Evolutionary conservation across 2,113 vertebrate species (phyloP).

Genomic region (Corythornis madagascariensis): DNA sequence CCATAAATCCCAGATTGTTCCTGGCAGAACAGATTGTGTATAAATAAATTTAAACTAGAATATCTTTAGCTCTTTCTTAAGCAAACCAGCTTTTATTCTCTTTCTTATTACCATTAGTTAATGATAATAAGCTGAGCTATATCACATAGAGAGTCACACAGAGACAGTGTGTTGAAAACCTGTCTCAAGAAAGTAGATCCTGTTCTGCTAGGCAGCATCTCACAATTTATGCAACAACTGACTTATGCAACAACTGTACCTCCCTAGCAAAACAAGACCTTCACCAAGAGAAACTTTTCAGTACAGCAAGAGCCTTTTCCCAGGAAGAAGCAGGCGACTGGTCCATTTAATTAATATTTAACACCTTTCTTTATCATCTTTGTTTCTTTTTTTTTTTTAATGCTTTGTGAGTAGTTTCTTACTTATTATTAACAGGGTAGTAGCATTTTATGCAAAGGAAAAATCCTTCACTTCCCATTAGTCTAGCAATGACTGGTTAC

Average conservation of each 20-base stretch:
- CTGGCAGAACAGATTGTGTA: background rate
- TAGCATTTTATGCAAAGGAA: background rate
- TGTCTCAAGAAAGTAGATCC: background rate
- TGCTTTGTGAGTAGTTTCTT: background rate
- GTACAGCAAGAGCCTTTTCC: background rate
- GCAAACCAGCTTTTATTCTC: background rate
- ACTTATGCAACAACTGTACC: background rate
- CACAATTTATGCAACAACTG: background rate
- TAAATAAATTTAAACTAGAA: background rate
- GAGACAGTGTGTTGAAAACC: background rate
- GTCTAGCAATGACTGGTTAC: background rate
- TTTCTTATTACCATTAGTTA: background rate
- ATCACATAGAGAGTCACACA: background rate
- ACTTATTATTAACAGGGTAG: background rate
- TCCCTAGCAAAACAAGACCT: background rate
- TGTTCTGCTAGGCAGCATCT: background rate
- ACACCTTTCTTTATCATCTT: background rate
- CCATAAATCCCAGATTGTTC: background rate
- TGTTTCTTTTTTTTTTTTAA: background rate
- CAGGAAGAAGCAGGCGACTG: background rate
- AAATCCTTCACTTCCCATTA: background rate
- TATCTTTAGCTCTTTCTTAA: background rate
- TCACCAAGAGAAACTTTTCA: background rate
- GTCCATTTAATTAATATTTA: background rate
- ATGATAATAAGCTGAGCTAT: background rate